Evolutionary conservation across 2,888 invertebrate species (phyloP), one percentile per base, ranked within the genome.

Genomic region (Eubasilissa splendida): DNA sequence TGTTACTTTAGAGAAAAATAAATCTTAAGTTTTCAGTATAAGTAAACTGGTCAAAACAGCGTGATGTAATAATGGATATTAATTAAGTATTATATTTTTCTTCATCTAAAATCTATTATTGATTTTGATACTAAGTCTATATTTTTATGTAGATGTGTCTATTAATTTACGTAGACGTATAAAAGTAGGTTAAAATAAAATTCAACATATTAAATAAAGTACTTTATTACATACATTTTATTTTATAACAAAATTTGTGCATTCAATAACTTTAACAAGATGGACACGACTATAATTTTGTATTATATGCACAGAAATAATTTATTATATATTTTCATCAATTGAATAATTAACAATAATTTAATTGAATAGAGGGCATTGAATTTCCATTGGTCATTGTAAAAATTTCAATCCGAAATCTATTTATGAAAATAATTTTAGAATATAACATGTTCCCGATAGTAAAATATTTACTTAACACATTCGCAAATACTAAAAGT

Each of bases 221-320:
- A 4, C 31, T 75, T 60, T 59, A 50, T 59, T 50, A 75, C 75
- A 75, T 31, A 75, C 60, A 75, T 60, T 75, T 75, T 14, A 75
- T 60, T 75, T 75, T 52, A 60, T 75, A 75, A 75, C 75, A 75
- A 75, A 60, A 42, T 75, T 75, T 75, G 75, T 60, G 75, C 75
- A 22, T 75, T 54, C 33, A n/a, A 58, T 56, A 53, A 71, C 54
- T 56, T 75, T 33, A 75, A 60, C 50, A 60, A 42, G 56, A 42
- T 31, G 60, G 71, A 59, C n/a, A 75, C 31, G 14, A 52, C 60
- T 50, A 52, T 11, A 75, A 14, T 42, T 14, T 14, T 5, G 10
- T 75, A 22, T 11, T 56, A 73, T 73, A 58, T 60, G 42, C 52
- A 75, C 52, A 52, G 50, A 60, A 75, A 59, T 73, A n/a, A 14